Evolutionary conservation across 2,797 vertebrate genomes (phyloP), one percentile per base, ranked within the genome.

Genomic region (Eupleurogrammus muticus): DNA sequence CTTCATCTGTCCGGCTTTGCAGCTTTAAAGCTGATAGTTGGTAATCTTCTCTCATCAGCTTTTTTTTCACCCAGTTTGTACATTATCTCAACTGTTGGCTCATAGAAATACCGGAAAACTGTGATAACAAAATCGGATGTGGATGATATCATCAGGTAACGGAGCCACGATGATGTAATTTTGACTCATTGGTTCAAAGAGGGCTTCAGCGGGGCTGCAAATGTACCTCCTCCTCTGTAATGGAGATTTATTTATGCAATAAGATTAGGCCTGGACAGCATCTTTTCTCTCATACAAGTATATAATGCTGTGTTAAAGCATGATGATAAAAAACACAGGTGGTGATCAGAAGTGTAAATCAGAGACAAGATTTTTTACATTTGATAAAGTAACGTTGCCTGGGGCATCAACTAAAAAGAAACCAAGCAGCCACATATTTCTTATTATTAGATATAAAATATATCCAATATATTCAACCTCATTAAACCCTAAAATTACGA

Each of bases 81-180:
- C 11, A 3, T 61, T 20, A 65, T 51, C 65, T 80, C 59, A 65
- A 28, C 48, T 17, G 5, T 20, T 38, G 20, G 13, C 54, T 78
- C 64, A 73, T 63, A 54, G 20, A 75, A 58, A 49, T 75, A 2
- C 46, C 57, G 60, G 52, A 20, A 71, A 77, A 67, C 21, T 34
- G 20, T 47, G 42, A 3, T 35, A 9, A 23, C 36, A 14, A 68
- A 54, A 21, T 5, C 47, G 28, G 14, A 59, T 14, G 21, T 23
- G 36, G 65, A 58, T 70, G 9, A 80, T 24, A 56, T 74, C 51
- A 8, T 63, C 5, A 9, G 24, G 48, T 65, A 62, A 28, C 32
- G 13, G n/a, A 65, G 24, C 34, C 4, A 38, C 12, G 21, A 21
- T 80, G 80, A 67, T 44, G 60, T 75, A 67, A 77, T 47, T 60